Evolutionary conservation across 2,888 invertebrate genomes (phyloP).

Genomic region (Eupeodes latifasciatus): DNA sequence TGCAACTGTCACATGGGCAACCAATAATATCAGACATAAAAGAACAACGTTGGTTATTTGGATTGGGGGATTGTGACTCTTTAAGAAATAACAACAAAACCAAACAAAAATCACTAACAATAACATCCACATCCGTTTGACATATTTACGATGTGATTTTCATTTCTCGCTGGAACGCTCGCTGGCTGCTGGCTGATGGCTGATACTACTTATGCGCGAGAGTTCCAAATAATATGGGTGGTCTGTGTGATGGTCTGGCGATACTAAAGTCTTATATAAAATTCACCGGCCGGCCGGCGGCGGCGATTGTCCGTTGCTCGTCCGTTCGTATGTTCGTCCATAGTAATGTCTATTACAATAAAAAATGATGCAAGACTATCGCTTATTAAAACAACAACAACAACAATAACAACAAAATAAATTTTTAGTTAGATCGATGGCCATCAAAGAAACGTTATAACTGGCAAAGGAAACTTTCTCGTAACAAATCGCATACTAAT

Average conservation of each 20-base stretch:
- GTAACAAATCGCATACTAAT: constrained; percentile 70
- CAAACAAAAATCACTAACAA: constrained; percentile 13
- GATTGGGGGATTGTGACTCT: neutral
- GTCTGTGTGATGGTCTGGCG: constrained; percentile 51
- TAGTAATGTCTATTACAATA: neutral
- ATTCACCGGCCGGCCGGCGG: constrained; percentile 53
- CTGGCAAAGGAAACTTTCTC: constrained; percentile 63
- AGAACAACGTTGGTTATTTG: constrained; percentile 30
- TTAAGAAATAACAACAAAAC: neutral
- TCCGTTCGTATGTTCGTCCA: neutral
- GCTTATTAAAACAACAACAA: neutral
- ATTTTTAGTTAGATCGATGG: constrained; percentile 64
- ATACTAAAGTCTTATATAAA: constrained; percentile 19
- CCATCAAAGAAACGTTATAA: constrained; percentile 53
- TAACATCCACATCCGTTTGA: constrained; percentile 58
- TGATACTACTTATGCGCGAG: neutral
- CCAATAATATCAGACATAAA: neutral
- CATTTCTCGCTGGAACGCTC: constrained; percentile 44
- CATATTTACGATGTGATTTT: constrained; percentile 74
- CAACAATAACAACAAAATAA: constrained; percentile 10
- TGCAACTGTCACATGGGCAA: constrained; percentile 44
- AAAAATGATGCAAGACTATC: constrained; percentile 39
- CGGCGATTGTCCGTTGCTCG: constrained; percentile 11
- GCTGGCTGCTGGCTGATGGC: too few species aligned
- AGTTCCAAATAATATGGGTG: constrained; percentile 57